Conservation (phyloP, 2,113 vertebrate species). For the Scomber japonicus region DNA sequence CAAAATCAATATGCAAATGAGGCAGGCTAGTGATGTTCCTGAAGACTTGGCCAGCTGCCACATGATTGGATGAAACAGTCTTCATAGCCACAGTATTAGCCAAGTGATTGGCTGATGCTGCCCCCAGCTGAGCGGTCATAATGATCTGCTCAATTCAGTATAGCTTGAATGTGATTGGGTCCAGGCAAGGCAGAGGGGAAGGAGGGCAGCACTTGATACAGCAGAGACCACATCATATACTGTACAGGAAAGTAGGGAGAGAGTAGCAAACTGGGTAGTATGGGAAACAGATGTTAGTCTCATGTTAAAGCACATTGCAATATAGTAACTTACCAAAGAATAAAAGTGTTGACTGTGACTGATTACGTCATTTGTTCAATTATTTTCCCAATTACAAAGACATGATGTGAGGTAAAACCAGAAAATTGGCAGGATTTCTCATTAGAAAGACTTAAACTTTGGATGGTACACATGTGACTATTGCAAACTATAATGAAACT, state of each 20-base stretch:
- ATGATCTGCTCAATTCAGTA: conserved; percentile 66
- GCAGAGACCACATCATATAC: conserved; percentile 53
- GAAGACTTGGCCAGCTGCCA: conserved; percentile 75
- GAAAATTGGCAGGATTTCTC: not conserved
- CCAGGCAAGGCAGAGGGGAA: conserved; percentile 65
- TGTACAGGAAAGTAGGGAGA: conserved; percentile 29
- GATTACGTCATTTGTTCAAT: not conserved
- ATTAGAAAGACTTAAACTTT: not conserved
- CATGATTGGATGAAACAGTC: conserved; percentile 80
- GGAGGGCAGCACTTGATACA: conserved; percentile 58
- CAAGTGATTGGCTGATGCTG: conserved; percentile 75
- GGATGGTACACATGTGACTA: not conserved
- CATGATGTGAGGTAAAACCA: conserved; percentile 4
- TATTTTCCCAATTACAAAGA: conserved; percentile 6
- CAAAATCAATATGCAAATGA: conserved; percentile 80
- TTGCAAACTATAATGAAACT: conserved; percentile 1
- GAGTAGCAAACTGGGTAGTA: conserved; percentile 50
- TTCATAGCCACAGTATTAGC: conserved; percentile 72
- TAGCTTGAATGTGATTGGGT: conserved; percentile 75
- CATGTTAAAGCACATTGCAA: conserved; percentile 52
- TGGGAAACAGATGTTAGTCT: conserved; percentile 69
- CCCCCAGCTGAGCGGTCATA: conserved; percentile 65
- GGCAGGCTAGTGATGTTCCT: conserved; percentile 74
- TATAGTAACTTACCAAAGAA: conserved; percentile 23
- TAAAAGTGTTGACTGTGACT: not conserved